phyloP scores from a whole-genome alignment of 1,140 invertebrate genomes.

The Drosophila teissieri region DNA sequence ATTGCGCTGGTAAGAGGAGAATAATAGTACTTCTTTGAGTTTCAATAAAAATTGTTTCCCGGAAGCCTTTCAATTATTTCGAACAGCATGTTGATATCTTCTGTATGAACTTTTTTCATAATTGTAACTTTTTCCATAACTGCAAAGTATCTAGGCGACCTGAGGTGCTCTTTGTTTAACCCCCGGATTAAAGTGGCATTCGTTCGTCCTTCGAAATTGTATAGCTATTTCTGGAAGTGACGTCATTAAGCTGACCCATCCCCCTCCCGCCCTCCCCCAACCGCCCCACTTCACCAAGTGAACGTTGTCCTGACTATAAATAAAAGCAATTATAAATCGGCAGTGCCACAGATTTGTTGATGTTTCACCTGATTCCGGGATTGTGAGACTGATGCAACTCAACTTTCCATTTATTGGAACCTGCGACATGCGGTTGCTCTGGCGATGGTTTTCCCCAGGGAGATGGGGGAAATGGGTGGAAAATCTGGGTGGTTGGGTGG shows the following conservation, averaged over 20 bases:
- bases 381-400: constrained; percentile 30
- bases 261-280: background rate
- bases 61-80: background rate
- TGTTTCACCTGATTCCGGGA: constrained; percentile 24
- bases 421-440: constrained; percentile 41
- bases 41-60: too few relatives aligned
- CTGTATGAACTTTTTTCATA: background rate
- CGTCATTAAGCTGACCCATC: constrained; percentile 24
- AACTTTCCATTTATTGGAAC: constrained; percentile 31
- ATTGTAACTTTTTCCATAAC: background rate
- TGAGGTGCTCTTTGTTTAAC: background rate
- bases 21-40: too few relatives aligned
- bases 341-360: constrained; percentile 40
- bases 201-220: constrained; percentile 22
- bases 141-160: constrained; percentile 9
- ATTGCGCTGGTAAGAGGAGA: background rate
- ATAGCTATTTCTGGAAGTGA: constrained; percentile 31
- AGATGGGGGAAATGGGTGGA: constrained; percentile 2
- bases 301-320: constrained; percentile 42
- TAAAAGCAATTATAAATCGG: constrained; percentile 70
- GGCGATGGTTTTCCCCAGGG: constrained; percentile 26
- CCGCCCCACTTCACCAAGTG: background rate
- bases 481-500: background rate
- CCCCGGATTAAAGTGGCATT: constrained; percentile 26
- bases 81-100: too few relatives aligned